A percentile compares a stretch with the other conserved stretches of the same genome.
Evolutionary conservation across 2,113 vertebrate species (phyloP).

Genomic region (Ploceus nigricollis): DNA sequence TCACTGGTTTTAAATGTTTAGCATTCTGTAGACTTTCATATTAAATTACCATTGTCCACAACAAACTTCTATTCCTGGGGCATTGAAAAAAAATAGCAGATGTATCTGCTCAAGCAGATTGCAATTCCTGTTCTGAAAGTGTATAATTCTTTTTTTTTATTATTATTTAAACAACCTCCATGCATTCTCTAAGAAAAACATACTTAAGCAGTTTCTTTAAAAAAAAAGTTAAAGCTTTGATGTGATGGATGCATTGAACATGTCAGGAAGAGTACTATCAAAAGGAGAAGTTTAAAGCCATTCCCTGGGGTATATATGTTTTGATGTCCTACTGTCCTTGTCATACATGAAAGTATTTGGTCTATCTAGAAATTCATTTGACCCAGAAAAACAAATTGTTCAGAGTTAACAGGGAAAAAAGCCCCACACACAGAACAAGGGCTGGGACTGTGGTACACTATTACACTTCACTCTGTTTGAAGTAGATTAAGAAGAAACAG

Average conservation of each 20-base stretch:
- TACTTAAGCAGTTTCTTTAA: conserved; percentile 25
- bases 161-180: conserved; percentile 46
- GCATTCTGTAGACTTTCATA: neutral
- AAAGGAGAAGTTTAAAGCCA: conserved; percentile 65
- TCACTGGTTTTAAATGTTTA: neutral
- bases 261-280: conserved; percentile 73
- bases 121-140: conserved; percentile 50
- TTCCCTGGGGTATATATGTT: conserved; percentile 58
- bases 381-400: conserved; percentile 70
- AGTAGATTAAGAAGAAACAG: conserved; percentile 37
- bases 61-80: neutral
- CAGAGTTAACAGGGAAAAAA: conserved; percentile 47
- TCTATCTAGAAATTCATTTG: conserved; percentile 68
- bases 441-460: neutral
- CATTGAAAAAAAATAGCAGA: conserved; percentile 25
- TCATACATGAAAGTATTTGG: conserved; percentile 68
- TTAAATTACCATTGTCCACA: neutral
- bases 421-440: conserved; percentile 1
- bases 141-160: neutral
- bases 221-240: conserved; percentile 60
- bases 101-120: conserved; percentile 51
- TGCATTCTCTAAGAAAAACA: conserved; percentile 60
- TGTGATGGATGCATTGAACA: conserved; percentile 67
- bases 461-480: conserved; percentile 46
- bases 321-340: conserved; percentile 72